phyloP scores from a whole-genome alignment of 2,113 vertebrate species.

The Sapajus apella region DNA sequence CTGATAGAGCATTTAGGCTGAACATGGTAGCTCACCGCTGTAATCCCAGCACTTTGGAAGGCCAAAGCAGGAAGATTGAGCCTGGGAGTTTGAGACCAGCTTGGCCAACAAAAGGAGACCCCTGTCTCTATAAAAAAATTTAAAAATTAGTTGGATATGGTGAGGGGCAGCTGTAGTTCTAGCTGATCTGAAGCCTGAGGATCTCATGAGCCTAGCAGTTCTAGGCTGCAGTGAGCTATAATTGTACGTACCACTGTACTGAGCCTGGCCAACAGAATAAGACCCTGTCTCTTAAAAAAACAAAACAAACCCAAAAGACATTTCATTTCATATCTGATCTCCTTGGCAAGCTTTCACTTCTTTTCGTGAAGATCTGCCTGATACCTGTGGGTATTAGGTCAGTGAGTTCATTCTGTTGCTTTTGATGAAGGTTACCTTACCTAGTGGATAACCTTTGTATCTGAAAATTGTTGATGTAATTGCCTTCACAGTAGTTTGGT shows the following conservation, averaged over 20 bases:
- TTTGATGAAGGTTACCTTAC: neutral
- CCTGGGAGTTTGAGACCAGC: neutral
- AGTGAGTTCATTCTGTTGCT: neutral
- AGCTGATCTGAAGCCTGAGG: neutral
- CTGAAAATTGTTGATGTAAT: neutral
- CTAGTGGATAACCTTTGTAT: neutral
- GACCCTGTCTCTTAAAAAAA: neutral
- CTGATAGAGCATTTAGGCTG: neutral
- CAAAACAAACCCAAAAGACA: neutral
- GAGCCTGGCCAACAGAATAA: neutral
- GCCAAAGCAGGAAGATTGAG: neutral
- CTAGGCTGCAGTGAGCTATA: neutral
- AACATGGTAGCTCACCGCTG: neutral
- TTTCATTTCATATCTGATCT: conserved; percentile 10
- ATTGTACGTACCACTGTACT: neutral
- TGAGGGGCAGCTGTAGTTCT: neutral
- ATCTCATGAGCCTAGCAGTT: neutral
- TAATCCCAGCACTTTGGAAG: neutral
- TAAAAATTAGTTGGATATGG: neutral
- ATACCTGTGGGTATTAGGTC: neutral
- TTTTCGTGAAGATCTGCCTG: neutral
- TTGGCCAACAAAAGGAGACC: neutral
- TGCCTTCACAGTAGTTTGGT: neutral
- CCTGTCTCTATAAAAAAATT: neutral
- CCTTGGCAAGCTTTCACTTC: neutral